phyloP scores from a whole-genome alignment of 53 echinoderm and acorn worm genomes.

The Paracentrotus lividus region DNA sequence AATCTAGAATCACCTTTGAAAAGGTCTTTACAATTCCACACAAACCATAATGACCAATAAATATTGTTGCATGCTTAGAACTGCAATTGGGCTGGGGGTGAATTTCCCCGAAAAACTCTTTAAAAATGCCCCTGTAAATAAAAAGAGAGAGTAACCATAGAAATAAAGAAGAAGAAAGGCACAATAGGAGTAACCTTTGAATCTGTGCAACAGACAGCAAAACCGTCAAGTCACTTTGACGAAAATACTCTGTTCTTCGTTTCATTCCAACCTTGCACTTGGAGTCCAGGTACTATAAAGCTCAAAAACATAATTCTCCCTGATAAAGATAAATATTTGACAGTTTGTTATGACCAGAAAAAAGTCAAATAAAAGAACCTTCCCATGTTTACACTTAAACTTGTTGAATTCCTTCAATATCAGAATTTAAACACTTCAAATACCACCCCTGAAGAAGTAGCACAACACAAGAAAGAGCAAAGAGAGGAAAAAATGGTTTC shows the following conservation, averaged over 20 bases:
- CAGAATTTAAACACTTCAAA: conserved; percentile 59
- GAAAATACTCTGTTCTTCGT: not conserved
- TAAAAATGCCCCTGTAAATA: too few relatives aligned
- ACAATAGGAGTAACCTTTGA: not conserved
- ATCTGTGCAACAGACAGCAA: not conserved
- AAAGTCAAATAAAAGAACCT: conserved; percentile 43
- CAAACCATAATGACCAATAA: too few relatives aligned
- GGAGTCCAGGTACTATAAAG: not conserved
- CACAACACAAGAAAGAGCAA: not conserved
- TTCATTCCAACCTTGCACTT: not conserved
- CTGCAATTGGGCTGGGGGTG: too few relatives aligned
- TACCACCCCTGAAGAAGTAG: conserved; percentile 42
- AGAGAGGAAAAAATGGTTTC: not conserved
- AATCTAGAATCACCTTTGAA: too few relatives aligned
- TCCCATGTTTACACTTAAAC: conserved; percentile 24
- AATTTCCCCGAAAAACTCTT: too few relatives aligned
- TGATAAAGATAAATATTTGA: conserved; percentile 25
- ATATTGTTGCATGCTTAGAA: too few relatives aligned
- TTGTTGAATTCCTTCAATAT: conserved; percentile 58
- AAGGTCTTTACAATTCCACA: not conserved
- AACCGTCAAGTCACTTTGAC: not conserved
- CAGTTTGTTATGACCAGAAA: conserved; percentile 40
- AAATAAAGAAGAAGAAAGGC: too few relatives aligned
- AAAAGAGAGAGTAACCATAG: too few relatives aligned
- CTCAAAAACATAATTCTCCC: not conserved